These are phyloP conservation scores for Erpetoichthys calabaricus DNA, from an alignment of 2,797 vertebrate species.

Conservation along the genomic window DNA sequence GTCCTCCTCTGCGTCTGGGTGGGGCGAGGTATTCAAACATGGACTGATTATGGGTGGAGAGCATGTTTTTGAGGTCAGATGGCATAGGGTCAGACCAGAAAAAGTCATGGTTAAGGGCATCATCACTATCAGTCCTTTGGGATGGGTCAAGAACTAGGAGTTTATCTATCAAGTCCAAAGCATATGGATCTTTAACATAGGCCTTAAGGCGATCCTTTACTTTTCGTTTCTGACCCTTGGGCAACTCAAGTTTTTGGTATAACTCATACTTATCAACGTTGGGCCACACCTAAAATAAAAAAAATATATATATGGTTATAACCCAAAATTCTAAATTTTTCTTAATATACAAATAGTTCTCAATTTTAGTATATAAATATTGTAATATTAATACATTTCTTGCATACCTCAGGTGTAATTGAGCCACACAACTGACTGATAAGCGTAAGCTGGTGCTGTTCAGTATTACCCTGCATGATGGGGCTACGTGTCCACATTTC, in stretches of 20 bases:
- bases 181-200: constrained; percentile 87
- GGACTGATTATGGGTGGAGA: constrained; percentile 92
- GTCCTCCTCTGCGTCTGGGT: constrained; percentile 70
- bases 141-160: constrained; percentile 81
- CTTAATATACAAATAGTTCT: background rate
- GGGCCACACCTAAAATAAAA: constrained; percentile 68
- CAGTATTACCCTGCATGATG: constrained; percentile 97
- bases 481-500: constrained; percentile 98
- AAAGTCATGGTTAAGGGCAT: constrained; percentile 92
- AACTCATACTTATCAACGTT: constrained; percentile 87
- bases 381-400: background rate
- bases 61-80: constrained; percentile 94
- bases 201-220: constrained; percentile 94
- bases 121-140: constrained; percentile 82
- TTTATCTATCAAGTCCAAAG: constrained; percentile 86
- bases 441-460: constrained; percentile 93
- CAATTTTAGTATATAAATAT: background rate
- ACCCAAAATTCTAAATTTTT: background rate
- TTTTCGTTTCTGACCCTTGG: constrained; percentile 92
- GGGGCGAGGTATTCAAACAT: constrained; percentile 97
- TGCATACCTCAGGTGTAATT: constrained; percentile 78
- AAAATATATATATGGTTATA: background rate
- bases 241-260: constrained; percentile 89
- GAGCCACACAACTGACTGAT: constrained; percentile 97
- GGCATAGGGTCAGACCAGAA: constrained; percentile 99